These are phyloP conservation scores for Habropoda laboriosa DNA, from an alignment of 1,140 invertebrate genomes.

Conservation along the genomic window DNA sequence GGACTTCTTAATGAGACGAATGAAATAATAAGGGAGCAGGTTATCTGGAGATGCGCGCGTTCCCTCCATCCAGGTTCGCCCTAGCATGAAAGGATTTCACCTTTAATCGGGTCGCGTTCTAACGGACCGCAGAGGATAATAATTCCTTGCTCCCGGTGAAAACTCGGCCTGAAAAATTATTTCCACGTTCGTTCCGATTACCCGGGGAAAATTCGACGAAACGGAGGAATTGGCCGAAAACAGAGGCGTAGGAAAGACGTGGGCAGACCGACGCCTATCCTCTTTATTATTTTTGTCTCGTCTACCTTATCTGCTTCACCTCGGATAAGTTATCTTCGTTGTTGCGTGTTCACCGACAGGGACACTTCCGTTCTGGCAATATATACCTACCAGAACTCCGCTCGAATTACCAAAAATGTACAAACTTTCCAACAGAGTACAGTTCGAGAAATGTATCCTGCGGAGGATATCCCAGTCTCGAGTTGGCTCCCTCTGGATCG, in stretches of 20 bases:
- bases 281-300: not conserved
- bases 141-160: not conserved
- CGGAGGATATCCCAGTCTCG: too few species aligned
- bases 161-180: not conserved
- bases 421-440: too few species aligned
- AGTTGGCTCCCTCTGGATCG: too few species aligned
- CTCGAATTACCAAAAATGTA: not conserved
- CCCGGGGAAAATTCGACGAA: not conserved
- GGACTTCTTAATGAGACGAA: conserved; percentile 56
- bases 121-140: not conserved
- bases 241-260: conserved; percentile 37
- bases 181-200: not conserved
- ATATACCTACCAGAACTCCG: too few species aligned
- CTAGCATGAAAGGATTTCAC: not conserved
- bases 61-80: not conserved
- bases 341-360: not conserved
- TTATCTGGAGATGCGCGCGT: not conserved
- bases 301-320: conserved; percentile 28
- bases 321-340: conserved; percentile 50
- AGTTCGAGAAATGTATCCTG: too few species aligned
- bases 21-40: conserved; percentile 49
- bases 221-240: not conserved
- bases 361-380: not conserved
- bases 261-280: not conserved
- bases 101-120: too few species aligned